These are phyloP conservation scores for Sciurus carolinensis DNA, from an alignment of 2,797 vertebrate species.

Conservation along the genomic window DNA sequence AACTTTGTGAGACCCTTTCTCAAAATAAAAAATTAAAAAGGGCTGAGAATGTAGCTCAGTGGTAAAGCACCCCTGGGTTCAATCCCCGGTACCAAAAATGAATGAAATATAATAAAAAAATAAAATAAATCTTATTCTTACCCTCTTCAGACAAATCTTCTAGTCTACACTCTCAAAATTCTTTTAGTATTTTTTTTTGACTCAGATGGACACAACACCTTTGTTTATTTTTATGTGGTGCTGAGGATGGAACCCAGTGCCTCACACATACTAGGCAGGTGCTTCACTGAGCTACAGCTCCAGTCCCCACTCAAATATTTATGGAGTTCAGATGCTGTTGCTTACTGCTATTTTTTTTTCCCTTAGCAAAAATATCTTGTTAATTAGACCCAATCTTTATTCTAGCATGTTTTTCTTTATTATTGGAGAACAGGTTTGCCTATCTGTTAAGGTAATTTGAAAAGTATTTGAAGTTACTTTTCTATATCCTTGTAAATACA, in stretches of 20 bases:
- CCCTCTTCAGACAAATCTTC: neutral
- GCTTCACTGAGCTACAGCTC: too few relatives aligned
- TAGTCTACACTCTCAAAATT: neutral
- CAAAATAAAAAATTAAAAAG: too few relatives aligned
- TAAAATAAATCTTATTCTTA: neutral
- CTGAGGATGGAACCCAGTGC: too few relatives aligned
- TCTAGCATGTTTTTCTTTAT: neutral
- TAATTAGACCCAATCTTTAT: conserved; percentile 11
- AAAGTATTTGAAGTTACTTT: conserved; percentile 14
- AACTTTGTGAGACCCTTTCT: too few relatives aligned
- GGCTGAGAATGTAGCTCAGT: too few relatives aligned
- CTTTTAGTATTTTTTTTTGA: too few relatives aligned
- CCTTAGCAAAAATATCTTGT: neutral
- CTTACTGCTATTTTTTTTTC: neutral
- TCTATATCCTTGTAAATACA: neutral
- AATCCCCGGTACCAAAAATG: too few relatives aligned
- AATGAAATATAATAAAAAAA: too few relatives aligned
- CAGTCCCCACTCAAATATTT: neutral
- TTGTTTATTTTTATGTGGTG: too few relatives aligned
- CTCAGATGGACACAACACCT: too few relatives aligned
- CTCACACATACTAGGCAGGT: too few relatives aligned
- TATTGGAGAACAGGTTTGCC: neutral
- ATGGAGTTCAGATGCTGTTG: neutral
- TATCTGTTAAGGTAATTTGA: neutral
- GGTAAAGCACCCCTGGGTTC: too few relatives aligned